A percentile compares a stretch with the other conserved stretches of the same genome.
Evolutionary conservation across 2,888 invertebrate genomes (phyloP).

Genomic region (Scaptomyza polygonia): DNA sequence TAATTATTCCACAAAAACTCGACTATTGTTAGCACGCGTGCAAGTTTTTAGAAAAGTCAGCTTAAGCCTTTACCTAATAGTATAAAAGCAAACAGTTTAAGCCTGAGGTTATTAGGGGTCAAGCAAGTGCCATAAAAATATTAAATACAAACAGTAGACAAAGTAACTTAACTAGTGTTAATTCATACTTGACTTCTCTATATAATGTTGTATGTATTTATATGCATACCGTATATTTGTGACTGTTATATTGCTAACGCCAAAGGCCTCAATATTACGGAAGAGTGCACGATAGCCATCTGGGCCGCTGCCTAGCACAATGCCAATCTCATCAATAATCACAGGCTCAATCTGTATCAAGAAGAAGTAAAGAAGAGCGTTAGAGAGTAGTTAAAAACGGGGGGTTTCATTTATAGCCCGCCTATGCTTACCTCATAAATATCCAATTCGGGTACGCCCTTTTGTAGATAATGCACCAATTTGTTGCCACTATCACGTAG

Average conservation of each 20-base stretch:
- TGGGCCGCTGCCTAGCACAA: constrained; percentile 91
- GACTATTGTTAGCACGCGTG: background rate
- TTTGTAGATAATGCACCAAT: constrained; percentile 89
- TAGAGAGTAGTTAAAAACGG: no score
- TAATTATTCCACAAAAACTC: background rate
- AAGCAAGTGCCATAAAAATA: constrained; percentile 9
- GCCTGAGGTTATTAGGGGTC: constrained; percentile 2
- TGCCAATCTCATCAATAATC: constrained; percentile 92
- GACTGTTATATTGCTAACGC: constrained; percentile 92
- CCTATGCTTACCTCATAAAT: constrained; percentile 86
- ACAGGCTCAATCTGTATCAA: constrained; percentile 89
- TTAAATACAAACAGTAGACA: constrained; percentile 8
- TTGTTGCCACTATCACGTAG: constrained; percentile 90
- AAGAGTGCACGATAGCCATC: constrained; percentile 93
- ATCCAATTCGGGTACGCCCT: constrained; percentile 90
- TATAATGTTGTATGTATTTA: no score
- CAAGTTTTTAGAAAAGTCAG: background rate
- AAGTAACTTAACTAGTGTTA: background rate
- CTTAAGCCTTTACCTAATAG: background rate
- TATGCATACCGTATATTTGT: constrained; percentile 89
- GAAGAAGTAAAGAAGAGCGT: background rate
- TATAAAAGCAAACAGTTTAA: background rate
- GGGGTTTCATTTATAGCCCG: background rate
- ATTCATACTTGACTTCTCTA: constrained; percentile 1
- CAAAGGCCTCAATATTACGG: constrained; percentile 91